Evolutionary conservation across 1,140 invertebrate genomes (phyloP).

Genomic region (Pseudomyrmex flavicornis): DNA sequence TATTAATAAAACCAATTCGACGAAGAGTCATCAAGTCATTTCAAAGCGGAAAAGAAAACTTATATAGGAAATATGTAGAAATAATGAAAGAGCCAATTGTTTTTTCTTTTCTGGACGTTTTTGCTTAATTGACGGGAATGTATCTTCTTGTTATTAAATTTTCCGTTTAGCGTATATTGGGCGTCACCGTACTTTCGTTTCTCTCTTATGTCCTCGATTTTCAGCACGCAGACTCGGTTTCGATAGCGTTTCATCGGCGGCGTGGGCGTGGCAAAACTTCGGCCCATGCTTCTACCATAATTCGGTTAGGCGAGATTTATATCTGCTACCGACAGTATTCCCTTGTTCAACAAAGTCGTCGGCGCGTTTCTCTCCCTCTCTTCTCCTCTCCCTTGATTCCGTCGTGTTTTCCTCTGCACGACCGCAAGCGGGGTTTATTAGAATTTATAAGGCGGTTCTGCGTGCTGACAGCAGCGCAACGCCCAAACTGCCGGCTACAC

Average conservation of each 20-base stretch:
- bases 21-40: too few species aligned
- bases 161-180: not conserved
- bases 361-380: slow-evolving; percentile 21
- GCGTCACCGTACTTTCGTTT: slow-evolving; percentile 8
- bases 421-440: slow-evolving; percentile 73
- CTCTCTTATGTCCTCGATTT: slow-evolving; percentile 55
- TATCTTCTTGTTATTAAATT: slow-evolving; percentile 33
- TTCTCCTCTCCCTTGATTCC: slow-evolving; percentile 29
- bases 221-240: slow-evolving; percentile 72
- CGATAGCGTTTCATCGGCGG: slow-evolving; percentile 75
- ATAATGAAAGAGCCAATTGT: too few species aligned
- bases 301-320: slow-evolving; percentile 81
- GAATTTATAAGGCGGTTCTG: slow-evolving; percentile 77
- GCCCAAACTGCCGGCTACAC: slow-evolving; percentile 72
- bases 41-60: too few species aligned
- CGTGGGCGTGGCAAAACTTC: slow-evolving; percentile 75
- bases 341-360: slow-evolving; percentile 54
- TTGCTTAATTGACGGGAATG: slow-evolving; percentile 6
- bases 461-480: slow-evolving; percentile 74
- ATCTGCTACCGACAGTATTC: slow-evolving; percentile 64
- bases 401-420: slow-evolving; percentile 33
- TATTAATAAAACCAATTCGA: too few species aligned
- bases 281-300: slow-evolving; percentile 76
- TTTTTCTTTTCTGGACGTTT: not conserved
- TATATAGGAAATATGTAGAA: too few species aligned